Evolutionary conservation across 2,888 invertebrate species (phyloP), one percentile per base, ranked within the genome.

Genomic region (Parapristionchus giblindavisi): DNA sequence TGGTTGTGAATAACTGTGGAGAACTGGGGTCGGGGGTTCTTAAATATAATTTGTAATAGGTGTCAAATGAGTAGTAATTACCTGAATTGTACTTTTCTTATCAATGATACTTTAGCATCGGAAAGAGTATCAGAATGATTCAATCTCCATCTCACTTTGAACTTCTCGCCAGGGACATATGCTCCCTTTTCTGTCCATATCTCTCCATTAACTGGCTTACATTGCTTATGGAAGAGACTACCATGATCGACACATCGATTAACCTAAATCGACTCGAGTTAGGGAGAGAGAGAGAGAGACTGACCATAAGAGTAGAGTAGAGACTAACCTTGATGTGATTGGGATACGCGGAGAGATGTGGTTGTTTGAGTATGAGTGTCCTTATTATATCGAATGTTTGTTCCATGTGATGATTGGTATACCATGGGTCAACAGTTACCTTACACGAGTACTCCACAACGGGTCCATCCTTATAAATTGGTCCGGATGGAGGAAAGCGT

Each of bases 341-440:
- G 1, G 80, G 72, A 54, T 79, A 82, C 29, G 80, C 79, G 11
- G 83, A 74, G 29, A 77, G 75, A 56, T 83, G 83, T 8, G 83
- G 82, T 78, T 78, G 79, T 76, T 83, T 82, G 29, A 83, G 76
- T 36, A 71, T 73, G 17, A 83, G 72, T 14, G 74, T 77, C 24
- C 84, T 63, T 34, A 75, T 73, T 3, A 84, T 79, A 3, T 73
- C 66, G 74, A 84, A 84, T 21, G 75, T 77, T 63, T 77, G 79
- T 63, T 84, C 81, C 6, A 80, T 63, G 56, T 82, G 79, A 17
- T 78, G 75, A 71, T 84, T 84, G 68, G 79, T 73, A 56, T 75
- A 82, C 84, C 84, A 84, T 0, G 83, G 82, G 54, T 80, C 80
- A n/a, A 83, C 80, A n/a, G 80, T 76, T 43, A 81, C 84, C 40